Evolutionary conservation across 2,888 invertebrate genomes (phyloP).

Genomic region (Rotaria magnacalcarata): DNA sequence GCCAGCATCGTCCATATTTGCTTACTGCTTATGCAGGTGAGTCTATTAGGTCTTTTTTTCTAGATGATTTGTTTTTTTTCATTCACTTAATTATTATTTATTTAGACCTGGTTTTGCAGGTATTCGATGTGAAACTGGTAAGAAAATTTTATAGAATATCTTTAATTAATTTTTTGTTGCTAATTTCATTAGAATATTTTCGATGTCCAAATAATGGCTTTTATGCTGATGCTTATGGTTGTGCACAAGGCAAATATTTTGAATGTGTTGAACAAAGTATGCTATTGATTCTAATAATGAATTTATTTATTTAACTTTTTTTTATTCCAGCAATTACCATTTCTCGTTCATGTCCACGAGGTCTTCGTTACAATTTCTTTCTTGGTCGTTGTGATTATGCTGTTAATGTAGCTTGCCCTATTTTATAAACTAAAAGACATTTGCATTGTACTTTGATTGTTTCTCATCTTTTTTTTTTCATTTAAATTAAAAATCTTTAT

Average conservation of each 20-base stretch:
- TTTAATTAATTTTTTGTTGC: not conserved
- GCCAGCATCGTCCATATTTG: conserved; percentile 27
- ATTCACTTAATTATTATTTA: not conserved
- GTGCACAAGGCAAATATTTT: conserved; percentile 42
- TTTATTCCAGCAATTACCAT: not conserved
- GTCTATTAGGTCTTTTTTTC: not conserved
- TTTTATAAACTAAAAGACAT: not conserved
- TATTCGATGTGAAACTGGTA: conserved; percentile 17
- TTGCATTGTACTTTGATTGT: not conserved
- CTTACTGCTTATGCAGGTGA: conserved; percentile 33
- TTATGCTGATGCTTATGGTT: conserved; percentile 45
- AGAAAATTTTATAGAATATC: not conserved
- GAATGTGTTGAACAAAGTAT: conserved; percentile 44
- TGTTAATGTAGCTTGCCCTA: conserved; percentile 40
- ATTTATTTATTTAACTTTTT: not conserved
- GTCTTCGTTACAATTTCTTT: conserved; percentile 41
- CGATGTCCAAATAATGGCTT: conserved; percentile 41
- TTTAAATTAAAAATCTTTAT: not conserved
- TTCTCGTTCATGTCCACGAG: conserved; percentile 42
- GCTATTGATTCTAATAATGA: not conserved
- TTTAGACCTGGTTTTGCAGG: conserved; percentile 22
- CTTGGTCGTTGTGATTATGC: conserved; percentile 46
- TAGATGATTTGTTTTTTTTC: too few relatives aligned
- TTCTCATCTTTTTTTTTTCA: not conserved
- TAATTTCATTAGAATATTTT: conserved; percentile 41